These are phyloP conservation scores for Mormoops blainvillei DNA, from an alignment of 2,113 vertebrate genomes.

Conservation along the genomic window DNA sequence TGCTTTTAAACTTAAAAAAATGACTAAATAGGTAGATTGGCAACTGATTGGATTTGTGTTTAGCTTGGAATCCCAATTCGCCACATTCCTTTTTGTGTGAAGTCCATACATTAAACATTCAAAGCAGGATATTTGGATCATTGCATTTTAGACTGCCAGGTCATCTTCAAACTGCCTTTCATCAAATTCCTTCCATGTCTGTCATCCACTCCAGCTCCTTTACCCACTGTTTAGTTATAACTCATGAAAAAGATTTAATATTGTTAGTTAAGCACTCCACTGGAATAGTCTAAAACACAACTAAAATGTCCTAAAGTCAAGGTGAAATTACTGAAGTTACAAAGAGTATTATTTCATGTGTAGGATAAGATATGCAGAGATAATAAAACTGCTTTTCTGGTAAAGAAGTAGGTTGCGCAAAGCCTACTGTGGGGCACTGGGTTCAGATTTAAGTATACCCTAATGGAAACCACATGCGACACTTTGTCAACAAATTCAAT, in stretches of 20 bases:
- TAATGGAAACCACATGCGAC: neutral
- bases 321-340: neutral
- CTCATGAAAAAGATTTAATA: neutral
- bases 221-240: neutral
- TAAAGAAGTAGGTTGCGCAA: neutral
- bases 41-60: neutral
- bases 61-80: neutral
- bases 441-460: neutral
- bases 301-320: neutral
- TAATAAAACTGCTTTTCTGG: neutral
- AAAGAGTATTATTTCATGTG: neutral
- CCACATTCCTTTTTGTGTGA: neutral
- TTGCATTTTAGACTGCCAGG: neutral
- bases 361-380: neutral
- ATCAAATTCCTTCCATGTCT: neutral
- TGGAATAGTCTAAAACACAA: neutral
- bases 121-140: neutral
- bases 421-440: neutral
- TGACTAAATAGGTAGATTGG: neutral
- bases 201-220: neutral
- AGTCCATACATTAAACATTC: neutral
- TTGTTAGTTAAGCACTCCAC: neutral
- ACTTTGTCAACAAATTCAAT: neutral
- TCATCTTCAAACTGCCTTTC: neutral
- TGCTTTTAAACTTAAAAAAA: neutral